Percentiles rank a stretch among this genome's conserved stretches.
Evolutionary conservation across 1,140 invertebrate species (phyloP).

Genomic region (Lordiphosa collinella): DNA sequence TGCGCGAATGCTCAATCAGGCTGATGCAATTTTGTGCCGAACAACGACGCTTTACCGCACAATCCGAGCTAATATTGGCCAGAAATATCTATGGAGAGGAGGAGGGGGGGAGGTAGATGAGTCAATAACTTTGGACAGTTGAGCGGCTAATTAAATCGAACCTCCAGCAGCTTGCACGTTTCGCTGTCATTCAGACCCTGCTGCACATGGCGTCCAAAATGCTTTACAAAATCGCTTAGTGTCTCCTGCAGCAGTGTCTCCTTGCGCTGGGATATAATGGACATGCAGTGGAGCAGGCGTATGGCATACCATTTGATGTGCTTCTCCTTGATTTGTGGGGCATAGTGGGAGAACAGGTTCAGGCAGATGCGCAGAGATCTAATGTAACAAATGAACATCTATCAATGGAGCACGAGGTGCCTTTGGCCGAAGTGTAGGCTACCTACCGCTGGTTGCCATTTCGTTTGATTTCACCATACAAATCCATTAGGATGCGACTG

Average conservation of each 20-base stretch:
- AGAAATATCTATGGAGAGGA: conserved; percentile 51
- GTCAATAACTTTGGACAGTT: conserved; percentile 1
- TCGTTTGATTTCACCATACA: conserved; percentile 91
- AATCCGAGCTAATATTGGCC: conserved; percentile 64
- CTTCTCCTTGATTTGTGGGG: conserved; percentile 85
- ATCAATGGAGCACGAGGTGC: no score
- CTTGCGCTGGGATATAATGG: conserved; percentile 84
- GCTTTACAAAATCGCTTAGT: conserved; percentile 83
- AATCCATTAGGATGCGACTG: conserved; percentile 86
- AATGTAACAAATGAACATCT: conserved; percentile 7
- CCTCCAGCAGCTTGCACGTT: conserved; percentile 80
- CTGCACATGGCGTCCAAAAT: conserved; percentile 86
- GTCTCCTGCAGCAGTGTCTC: conserved; percentile 89
- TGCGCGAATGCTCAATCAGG: conserved; percentile 72
- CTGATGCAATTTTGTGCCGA: conserved; percentile 78
- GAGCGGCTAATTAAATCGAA: conserved; percentile 70
- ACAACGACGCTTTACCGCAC: conserved; percentile 73
- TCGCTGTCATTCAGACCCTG: conserved; percentile 88
- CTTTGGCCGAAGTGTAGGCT: no score
- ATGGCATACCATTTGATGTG: conserved; percentile 89
- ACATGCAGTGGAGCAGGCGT: conserved; percentile 86
- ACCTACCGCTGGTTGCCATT: conserved; percentile 82
- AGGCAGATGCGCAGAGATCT: conserved; percentile 87
- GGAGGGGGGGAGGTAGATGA: background rate
- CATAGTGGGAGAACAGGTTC: conserved; percentile 87